These are phyloP conservation scores for Erinaceus europaeus DNA, from an alignment of 2,113 vertebrate genomes.

Conservation along the genomic window DNA sequence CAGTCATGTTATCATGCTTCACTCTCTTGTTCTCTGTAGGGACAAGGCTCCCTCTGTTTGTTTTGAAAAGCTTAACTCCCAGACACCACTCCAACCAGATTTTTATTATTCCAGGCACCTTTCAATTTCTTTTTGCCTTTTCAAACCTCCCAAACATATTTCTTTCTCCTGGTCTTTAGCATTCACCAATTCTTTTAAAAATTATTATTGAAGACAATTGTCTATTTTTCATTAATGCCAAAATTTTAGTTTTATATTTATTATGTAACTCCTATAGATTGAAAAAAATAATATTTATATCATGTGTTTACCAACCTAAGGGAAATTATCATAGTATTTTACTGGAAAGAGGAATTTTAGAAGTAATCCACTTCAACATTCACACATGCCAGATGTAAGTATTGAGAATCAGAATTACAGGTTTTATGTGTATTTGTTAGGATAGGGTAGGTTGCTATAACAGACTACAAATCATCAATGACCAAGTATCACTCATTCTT, in stretches of 20 bases:
- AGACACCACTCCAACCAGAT: background rate
- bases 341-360: background rate
- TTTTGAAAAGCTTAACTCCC: background rate
- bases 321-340: background rate
- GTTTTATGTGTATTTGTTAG: background rate
- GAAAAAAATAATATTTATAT: background rate
- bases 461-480: background rate
- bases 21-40: constrained; percentile 11
- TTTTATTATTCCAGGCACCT: background rate
- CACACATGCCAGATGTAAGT: background rate
- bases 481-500: background rate
- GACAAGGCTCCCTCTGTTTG: constrained; percentile 30
- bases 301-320: background rate
- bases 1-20: constrained; percentile 1
- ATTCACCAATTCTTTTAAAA: background rate
- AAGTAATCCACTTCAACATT: background rate
- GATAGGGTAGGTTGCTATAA: background rate
- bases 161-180: background rate
- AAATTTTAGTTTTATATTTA: background rate
- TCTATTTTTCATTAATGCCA: background rate
- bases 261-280: background rate
- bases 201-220: background rate
- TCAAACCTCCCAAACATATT: background rate
- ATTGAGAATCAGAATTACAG: background rate
- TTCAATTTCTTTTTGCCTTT: background rate